Evolutionary conservation across 1,140 invertebrate species (phyloP), one percentile per base, ranked within the genome.

Genomic region (Ooceraea biroi): DNA sequence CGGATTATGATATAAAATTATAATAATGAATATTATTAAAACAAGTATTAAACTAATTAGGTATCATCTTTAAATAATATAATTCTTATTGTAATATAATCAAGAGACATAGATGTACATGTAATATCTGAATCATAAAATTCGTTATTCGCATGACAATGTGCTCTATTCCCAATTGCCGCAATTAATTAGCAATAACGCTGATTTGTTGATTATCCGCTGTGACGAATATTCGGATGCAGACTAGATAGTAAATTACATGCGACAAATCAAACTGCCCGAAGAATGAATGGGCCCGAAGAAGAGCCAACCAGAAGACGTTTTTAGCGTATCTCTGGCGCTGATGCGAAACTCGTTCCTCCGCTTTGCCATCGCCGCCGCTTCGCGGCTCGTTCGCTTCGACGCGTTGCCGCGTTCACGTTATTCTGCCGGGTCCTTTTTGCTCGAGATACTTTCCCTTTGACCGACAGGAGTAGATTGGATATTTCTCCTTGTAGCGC

Each of bases 381-480:
- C 41, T 7, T 1, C 25, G 5, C 12, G 30, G 46, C 48, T 46
- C 76, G 65, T 80, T 65, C 77, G 57, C 73, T 72, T 87, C 85
- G 68, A 87, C 72, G 36, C 36, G 80, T 65, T 66, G 73, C 65
- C 74, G 57, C 80, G 55, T 27, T 72, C 52, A 69, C 46, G 65
- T 84, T 68, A 87, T 84, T 87, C 82, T 87, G 14, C 55, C 68
- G 61, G n/a, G 17, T 55, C 14, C 73, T 87, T 88, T 87, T 88
- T 87, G 68, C 86, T 69, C 52, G 61, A 58, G 52, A 50, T 65
- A 50, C 82, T 87, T 86, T 87, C 57, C 69, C 76, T 82, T 72
- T 82, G 88, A 89, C 87, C 88, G 88, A 89, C 88, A 86, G 87
- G 57, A 82, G 87, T 85, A 89, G 87, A 89, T 89, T 89, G 88